These are phyloP conservation scores for Drosophila mercatorum DNA, from an alignment of 2,888 invertebrate genomes.

Conservation along the genomic window DNA sequence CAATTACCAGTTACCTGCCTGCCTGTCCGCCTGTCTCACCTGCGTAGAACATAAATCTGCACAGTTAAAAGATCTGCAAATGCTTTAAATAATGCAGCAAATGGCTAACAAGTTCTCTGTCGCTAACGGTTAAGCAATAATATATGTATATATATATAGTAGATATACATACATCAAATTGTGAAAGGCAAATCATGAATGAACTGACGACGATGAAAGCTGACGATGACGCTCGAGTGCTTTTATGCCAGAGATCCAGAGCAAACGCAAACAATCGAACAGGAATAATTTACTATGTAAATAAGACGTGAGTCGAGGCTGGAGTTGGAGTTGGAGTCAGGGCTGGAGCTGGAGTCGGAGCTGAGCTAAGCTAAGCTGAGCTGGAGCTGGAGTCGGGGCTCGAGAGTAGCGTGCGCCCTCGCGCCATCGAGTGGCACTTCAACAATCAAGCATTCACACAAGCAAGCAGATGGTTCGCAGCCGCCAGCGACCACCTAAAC, in stretches of 20 bases:
- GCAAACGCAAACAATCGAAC: constrained; percentile 78
- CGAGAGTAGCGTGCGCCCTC: constrained; percentile 77
- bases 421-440: constrained; percentile 77
- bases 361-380: neutral
- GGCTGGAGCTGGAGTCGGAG: neutral
- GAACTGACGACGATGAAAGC: constrained; percentile 67
- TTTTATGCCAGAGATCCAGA: constrained; percentile 77
- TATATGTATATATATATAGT: neutral
- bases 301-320: constrained; percentile 65
- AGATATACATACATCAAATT: constrained; percentile 51
- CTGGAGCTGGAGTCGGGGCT: constrained; percentile 21
- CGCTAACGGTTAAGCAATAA: constrained; percentile 60
- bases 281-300: constrained; percentile 81
- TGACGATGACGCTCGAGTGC: constrained; percentile 75
- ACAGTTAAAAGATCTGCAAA: constrained; percentile 14
- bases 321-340: neutral
- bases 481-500: constrained; percentile 75
- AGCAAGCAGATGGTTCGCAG: constrained; percentile 74
- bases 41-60: constrained; percentile 44
- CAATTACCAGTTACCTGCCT: constrained; percentile 57
- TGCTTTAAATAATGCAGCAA: constrained; percentile 29
- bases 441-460: constrained; percentile 81
- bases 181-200: constrained; percentile 77
- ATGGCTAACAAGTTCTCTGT: constrained; percentile 60
- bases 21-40: neutral